Conservation (phyloP, 2,888 invertebrate genomes). For the Drosophila limbata region DNA sequence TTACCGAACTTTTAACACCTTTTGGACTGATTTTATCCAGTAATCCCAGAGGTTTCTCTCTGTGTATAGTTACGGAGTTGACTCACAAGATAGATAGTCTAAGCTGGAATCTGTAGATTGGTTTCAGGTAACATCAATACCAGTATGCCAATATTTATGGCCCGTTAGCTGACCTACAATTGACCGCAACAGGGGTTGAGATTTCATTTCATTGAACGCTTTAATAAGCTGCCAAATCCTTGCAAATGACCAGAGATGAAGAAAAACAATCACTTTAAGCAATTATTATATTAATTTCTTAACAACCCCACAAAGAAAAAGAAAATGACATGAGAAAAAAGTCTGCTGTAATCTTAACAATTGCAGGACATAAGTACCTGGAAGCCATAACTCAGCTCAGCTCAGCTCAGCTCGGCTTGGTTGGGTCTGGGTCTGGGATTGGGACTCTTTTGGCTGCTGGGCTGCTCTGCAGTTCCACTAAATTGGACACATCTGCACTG, state of each 20-base stretch:
- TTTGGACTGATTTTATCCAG: too few relatives aligned
- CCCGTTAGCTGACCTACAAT: slow-evolving; percentile 54
- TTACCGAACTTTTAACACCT: too few relatives aligned
- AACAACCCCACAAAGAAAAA: background rate
- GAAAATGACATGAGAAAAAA: slow-evolving; percentile 9
- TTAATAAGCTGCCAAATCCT: slow-evolving; percentile 14
- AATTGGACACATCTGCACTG: slow-evolving; percentile 77
- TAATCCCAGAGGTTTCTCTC: too few relatives aligned
- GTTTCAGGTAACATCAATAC: slow-evolving; percentile 64
- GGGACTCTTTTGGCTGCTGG: background rate
- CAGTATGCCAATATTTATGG: slow-evolving; percentile 62
- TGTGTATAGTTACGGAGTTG: slow-evolving; percentile 3
- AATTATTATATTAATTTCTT: slow-evolving; percentile 76
- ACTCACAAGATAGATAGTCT: slow-evolving; percentile 67
- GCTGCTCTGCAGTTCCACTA: slow-evolving; percentile 63
- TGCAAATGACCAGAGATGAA: background rate
- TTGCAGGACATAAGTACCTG: slow-evolving; percentile 59
- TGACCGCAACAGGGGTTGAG: slow-evolving; percentile 49
- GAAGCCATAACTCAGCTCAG: slow-evolving; percentile 25
- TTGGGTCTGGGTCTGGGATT: background rate
- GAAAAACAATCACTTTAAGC: slow-evolving; percentile 64
- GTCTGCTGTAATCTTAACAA: slow-evolving; percentile 55
- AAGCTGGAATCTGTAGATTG: slow-evolving; percentile 63
- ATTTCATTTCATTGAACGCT: background rate
- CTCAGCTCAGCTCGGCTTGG: slow-evolving; percentile 10